Evolutionary conservation across 53 echinoderm and acorn worm genomes (phyloP), one percentile per base, ranked within the genome.

Genomic region (Actinopyga echinites): DNA sequence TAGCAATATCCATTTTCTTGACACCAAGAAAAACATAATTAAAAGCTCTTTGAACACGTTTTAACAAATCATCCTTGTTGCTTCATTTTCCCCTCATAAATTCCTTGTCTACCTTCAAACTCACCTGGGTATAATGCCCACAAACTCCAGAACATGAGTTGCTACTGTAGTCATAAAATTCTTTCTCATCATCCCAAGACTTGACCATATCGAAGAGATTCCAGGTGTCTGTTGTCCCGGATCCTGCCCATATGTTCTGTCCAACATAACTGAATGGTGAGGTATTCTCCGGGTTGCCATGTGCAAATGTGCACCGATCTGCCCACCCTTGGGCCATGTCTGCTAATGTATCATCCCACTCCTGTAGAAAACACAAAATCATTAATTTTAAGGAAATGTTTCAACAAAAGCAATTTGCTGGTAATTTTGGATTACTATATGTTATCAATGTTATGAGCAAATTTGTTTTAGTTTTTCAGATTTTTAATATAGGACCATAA

Each of bases 71-170:
- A 40, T 49, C 3, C 49, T 15, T 15, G 0, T 49, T 49, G 15
- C 49, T 17, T 49, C 49, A 49, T 15, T 15, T 15, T 49, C 17
- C 3, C 49, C 9, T 49, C 15, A 49, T 15, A 5, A 5, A 17
- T 3, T 15, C 1, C 49, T 49, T 49, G 0, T 49, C 49, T 49
- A 30, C 63, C 63, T 3, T 21, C 42, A 36, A 32, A 36, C 65
- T 60, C 21, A 90, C 90, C 90, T 90, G 90, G 17, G 90, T 90
- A 78, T 90, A 90, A 64, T 90, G 90, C 23, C 90, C 90, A 66
- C 90, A 90, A 8, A 86, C 64, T 56, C 74, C 44, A 13, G 57
- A 56, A 24, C 86, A 86, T 3, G 86, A 57, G 55, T 90, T 78
- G 19, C 36, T 34, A 40, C 42, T 31, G 52, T 85, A 89, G 52